A percentile compares a stretch with the other conserved stretches of the same genome.
phyloP scores from a whole-genome alignment of 2,797 vertebrate genomes.

The Mormyrus proboscirostris region DNA sequence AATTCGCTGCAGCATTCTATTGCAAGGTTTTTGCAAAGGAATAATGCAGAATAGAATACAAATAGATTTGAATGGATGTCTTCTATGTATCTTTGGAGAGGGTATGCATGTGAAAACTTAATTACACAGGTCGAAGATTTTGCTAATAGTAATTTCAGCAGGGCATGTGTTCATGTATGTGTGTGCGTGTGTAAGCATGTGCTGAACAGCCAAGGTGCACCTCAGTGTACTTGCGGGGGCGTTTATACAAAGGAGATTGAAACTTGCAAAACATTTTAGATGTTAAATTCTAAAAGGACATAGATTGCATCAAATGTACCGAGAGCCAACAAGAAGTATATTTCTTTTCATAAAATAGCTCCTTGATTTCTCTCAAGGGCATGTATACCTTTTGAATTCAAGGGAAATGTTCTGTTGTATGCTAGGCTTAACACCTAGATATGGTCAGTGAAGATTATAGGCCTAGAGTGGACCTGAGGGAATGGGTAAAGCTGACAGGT shows the following conservation, averaged over 20 bases:
- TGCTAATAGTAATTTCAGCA: slow-evolving; percentile 3
- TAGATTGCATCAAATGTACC: neutral
- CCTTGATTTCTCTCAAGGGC: slow-evolving; percentile 18
- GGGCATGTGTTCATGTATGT: neutral
- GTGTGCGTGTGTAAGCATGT: neutral
- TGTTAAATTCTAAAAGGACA: neutral
- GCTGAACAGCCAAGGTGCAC: neutral
- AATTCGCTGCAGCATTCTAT: neutral
- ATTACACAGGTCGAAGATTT: slow-evolving; percentile 16
- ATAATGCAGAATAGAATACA: neutral
- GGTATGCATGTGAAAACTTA: slow-evolving; percentile 1
- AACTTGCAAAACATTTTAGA: neutral
- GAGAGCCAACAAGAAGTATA: neutral
- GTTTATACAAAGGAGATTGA: neutral
- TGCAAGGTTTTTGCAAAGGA: neutral
- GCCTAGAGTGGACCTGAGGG: neutral
- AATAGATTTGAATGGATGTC: slow-evolving; percentile 3
- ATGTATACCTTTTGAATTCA: slow-evolving; percentile 15
- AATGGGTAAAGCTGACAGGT: slow-evolving; percentile 10
- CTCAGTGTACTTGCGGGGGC: neutral
- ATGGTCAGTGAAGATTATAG: neutral
- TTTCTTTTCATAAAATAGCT: neutral
- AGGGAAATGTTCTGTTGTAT: slow-evolving; percentile 13
- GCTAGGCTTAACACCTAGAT: neutral
- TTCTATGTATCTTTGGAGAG: neutral